A percentile compares a stretch with the other conserved stretches of the same genome.
These are phyloP conservation scores for Aegypius monachus DNA, from an alignment of 2,113 vertebrate species.

Conservation along the genomic window DNA sequence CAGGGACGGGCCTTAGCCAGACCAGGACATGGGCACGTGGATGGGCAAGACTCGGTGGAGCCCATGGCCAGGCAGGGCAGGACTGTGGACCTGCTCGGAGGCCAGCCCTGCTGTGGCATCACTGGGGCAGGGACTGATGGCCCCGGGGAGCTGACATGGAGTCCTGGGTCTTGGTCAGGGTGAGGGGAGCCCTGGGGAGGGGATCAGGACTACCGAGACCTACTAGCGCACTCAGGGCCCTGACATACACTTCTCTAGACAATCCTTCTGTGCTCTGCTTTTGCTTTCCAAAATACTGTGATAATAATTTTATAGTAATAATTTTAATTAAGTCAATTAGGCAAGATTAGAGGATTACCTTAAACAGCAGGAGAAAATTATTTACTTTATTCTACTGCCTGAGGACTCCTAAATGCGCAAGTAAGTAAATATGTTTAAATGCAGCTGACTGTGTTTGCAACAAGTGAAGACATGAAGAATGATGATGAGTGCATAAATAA, in stretches of 20 bases:
- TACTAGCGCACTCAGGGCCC: too few species aligned
- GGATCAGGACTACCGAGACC: background rate
- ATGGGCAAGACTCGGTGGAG: rapidly evolving
- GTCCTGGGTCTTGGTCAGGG: background rate
- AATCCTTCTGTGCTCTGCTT: background rate
- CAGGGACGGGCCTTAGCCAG: background rate
- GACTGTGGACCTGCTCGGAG: background rate
- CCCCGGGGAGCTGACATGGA: background rate
- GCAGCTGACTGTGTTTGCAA: background rate
- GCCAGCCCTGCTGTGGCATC: background rate
- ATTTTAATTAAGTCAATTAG: slow-evolving; percentile 54
- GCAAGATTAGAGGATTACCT: slow-evolving; percentile 62
- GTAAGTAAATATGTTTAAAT: slow-evolving; percentile 36
- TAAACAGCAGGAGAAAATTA: slow-evolving; percentile 47
- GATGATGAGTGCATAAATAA: slow-evolving; percentile 41
- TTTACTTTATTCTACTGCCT: slow-evolving; percentile 41
- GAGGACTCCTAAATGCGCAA: slow-evolving; percentile 18
- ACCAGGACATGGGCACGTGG: background rate
- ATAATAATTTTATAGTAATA: slow-evolving; percentile 42
- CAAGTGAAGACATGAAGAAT: background rate
- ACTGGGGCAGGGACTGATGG: background rate
- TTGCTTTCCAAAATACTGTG: slow-evolving; percentile 18
- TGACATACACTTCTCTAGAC: background rate
- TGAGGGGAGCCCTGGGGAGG: rapidly evolving
- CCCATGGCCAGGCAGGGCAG: background rate